These are phyloP conservation scores for Melanogrammus aeglefinus DNA, from an alignment of 2,797 vertebrate species.

Conservation along the genomic window DNA sequence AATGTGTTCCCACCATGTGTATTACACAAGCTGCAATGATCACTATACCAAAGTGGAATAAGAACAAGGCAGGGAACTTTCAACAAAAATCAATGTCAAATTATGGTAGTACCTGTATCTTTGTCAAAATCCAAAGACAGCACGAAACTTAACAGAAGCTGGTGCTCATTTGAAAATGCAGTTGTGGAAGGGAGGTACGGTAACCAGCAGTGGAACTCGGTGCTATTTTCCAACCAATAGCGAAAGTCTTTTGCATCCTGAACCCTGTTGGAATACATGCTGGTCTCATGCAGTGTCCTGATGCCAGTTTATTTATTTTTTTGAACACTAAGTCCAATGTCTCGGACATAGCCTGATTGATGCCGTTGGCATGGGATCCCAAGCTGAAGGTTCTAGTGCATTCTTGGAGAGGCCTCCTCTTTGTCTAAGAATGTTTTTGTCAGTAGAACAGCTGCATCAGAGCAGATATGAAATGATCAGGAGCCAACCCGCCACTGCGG, in stretches of 20 bases:
- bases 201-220: slow-evolving; percentile 13
- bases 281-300: slow-evolving; percentile 36
- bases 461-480: slow-evolving; percentile 37
- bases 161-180: background rate
- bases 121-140: background rate
- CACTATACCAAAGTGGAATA: background rate
- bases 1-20: slow-evolving; percentile 58
- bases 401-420: slow-evolving; percentile 43
- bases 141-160: background rate
- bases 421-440: slow-evolving; percentile 39
- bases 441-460: slow-evolving; percentile 60
- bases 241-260: slow-evolving; percentile 26
- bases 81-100: background rate
- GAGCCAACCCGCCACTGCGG: slow-evolving; percentile 46
- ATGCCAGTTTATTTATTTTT: slow-evolving; percentile 46
- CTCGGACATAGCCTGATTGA: slow-evolving; percentile 54
- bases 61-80: background rate
- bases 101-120: background rate
- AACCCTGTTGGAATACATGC: slow-evolving; percentile 46
- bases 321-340: slow-evolving; percentile 47
- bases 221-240: slow-evolving; percentile 3
- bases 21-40: slow-evolving; percentile 16
- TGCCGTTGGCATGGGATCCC: slow-evolving; percentile 48
- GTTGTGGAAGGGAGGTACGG: background rate
- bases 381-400: slow-evolving; percentile 45